phyloP scores from a whole-genome alignment of 2,113 vertebrate species.

The Numida meleagris region DNA sequence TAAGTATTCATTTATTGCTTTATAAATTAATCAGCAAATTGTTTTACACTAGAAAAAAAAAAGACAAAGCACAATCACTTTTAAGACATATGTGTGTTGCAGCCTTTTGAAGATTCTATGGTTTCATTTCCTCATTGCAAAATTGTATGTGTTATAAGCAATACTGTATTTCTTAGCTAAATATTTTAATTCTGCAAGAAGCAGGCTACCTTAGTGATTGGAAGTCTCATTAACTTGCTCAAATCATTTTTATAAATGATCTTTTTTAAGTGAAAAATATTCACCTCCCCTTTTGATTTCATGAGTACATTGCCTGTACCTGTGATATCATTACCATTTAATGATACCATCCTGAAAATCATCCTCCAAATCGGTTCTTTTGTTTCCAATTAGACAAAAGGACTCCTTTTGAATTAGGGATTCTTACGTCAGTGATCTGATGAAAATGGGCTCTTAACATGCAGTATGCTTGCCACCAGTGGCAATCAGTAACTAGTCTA shows the following conservation, averaged over 20 bases:
- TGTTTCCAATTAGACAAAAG: constrained; percentile 22
- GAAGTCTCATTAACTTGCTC: background rate
- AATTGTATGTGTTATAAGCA: background rate
- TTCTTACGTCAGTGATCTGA: background rate
- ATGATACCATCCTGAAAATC: background rate
- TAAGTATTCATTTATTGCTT: background rate
- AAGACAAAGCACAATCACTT: background rate
- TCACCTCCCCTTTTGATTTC: background rate
- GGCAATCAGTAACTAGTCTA: background rate
- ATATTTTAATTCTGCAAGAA: background rate
- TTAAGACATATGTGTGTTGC: background rate
- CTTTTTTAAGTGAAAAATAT: background rate
- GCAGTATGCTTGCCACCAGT: background rate
- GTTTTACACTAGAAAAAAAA: background rate
- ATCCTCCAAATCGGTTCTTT: background rate
- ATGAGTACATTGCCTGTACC: background rate
- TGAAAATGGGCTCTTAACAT: constrained; percentile 7
- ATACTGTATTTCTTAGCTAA: background rate
- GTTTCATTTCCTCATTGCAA: background rate
- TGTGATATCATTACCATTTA: background rate
- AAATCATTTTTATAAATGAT: background rate
- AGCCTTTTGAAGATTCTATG: background rate
- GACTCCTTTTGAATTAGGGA: background rate
- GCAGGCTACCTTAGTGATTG: background rate
- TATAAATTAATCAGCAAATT: background rate